These are phyloP conservation scores for Melanocharis versteri DNA, from an alignment of 2,113 vertebrate genomes.

Conservation along the genomic window DNA sequence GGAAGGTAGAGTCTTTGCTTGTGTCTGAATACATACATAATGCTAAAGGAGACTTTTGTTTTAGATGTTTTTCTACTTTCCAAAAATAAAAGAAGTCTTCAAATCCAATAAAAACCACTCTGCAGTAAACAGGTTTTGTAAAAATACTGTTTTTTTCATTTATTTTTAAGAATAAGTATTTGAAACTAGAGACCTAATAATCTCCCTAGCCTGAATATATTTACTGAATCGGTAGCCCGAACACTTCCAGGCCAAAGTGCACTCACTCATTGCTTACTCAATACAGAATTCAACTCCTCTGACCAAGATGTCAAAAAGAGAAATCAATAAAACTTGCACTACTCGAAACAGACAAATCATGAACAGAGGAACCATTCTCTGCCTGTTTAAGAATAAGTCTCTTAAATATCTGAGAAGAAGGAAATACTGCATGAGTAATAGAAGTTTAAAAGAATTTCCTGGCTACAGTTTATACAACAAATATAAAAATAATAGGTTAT, in stretches of 20 bases:
- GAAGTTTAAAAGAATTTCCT: slow-evolving; percentile 57
- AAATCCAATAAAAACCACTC: neutral
- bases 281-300: neutral
- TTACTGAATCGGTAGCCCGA: neutral
- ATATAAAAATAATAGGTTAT: slow-evolving; percentile 36
- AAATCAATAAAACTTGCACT: neutral
- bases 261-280: neutral
- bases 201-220: neutral
- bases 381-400: neutral
- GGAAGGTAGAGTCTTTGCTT: neutral
- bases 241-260: neutral
- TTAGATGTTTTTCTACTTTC: neutral
- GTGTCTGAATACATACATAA: neutral
- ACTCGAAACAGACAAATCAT: neutral
- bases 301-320: neutral
- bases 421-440: slow-evolving; percentile 48
- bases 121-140: neutral
- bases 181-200: neutral
- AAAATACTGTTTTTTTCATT: neutral
- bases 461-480: slow-evolving; percentile 60
- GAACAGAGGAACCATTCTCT: slow-evolving; percentile 49
- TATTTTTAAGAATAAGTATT: neutral
- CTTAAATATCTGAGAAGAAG: slow-evolving; percentile 28
- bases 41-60: neutral
- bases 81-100: neutral